Percentiles rank a stretch among this genome's conserved stretches.
These are phyloP conservation scores for Malthinus seriepunctatus DNA, from an alignment of 2,888 invertebrate genomes.

Conservation along the genomic window DNA sequence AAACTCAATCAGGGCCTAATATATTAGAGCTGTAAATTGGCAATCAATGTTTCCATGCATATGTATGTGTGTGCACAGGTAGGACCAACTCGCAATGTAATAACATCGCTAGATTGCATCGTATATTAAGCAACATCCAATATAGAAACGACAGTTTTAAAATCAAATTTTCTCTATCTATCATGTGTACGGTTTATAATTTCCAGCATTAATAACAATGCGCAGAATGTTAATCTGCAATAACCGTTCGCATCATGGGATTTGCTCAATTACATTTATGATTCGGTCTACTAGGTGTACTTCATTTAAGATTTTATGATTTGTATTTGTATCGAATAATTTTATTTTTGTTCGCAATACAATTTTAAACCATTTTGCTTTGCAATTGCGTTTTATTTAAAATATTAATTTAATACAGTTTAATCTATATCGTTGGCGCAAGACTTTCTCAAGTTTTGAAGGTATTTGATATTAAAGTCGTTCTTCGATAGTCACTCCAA, in stretches of 20 bases:
- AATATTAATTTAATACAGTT: background rate
- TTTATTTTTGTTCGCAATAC: background rate
- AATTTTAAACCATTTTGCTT: background rate
- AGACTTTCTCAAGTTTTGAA: no score
- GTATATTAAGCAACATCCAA: constrained; percentile 57
- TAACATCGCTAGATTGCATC: constrained; percentile 57
- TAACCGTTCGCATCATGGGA: constrained; percentile 53
- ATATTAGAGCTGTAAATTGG: constrained; percentile 59
- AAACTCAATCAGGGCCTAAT: constrained; percentile 59
- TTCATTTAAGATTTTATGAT: constrained; percentile 49
- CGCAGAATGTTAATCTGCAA: constrained; percentile 56
- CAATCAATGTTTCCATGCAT: constrained; percentile 59
- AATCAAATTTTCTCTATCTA: constrained; percentile 58
- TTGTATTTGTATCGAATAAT: constrained; percentile 10
- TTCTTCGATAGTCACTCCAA: no score
- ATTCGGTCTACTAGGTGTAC: constrained; percentile 41
- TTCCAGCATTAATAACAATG: constrained; percentile 56
- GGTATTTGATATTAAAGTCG: no score
- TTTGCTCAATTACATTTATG: constrained; percentile 45
- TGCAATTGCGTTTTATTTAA: no score
- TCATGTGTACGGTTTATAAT: constrained; percentile 55
- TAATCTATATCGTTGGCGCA: no score
- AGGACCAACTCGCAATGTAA: constrained; percentile 47
- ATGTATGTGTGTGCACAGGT: constrained; percentile 48
- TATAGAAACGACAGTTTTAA: constrained; percentile 53